These are phyloP conservation scores for Falco cherrug DNA, from an alignment of 2,797 vertebrate species.

Conservation along the genomic window DNA sequence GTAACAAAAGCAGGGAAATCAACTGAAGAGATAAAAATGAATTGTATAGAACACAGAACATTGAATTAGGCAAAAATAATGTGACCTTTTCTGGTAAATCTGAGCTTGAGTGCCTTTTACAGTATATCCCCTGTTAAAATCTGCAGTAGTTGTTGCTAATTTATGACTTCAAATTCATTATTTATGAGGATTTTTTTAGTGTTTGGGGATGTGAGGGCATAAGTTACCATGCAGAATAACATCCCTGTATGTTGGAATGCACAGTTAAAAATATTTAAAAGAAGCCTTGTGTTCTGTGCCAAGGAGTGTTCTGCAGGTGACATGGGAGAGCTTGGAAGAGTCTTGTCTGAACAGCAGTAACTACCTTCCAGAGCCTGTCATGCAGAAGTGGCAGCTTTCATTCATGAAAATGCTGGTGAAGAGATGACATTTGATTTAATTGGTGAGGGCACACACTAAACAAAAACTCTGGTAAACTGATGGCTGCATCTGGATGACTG, in stretches of 20 bases:
- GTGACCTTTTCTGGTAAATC: background rate
- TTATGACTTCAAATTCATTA: background rate
- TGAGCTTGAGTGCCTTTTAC: background rate
- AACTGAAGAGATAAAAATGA: slow-evolving; percentile 56
- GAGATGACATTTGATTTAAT: background rate
- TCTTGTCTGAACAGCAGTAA: background rate
- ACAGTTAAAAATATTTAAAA: background rate
- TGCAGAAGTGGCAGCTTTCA: background rate
- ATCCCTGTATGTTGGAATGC: background rate
- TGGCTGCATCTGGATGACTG: background rate
- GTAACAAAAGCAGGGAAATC: background rate
- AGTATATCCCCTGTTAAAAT: background rate
- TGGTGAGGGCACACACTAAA: background rate
- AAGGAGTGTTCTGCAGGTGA: background rate
- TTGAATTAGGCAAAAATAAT: background rate
- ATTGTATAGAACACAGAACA: background rate
- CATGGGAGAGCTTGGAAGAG: background rate
- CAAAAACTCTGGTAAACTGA: background rate
- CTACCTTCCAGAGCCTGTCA: background rate
- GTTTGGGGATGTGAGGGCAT: background rate
- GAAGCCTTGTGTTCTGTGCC: background rate
- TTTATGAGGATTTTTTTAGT: background rate
- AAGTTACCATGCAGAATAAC: background rate
- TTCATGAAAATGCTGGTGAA: background rate
- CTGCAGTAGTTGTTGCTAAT: background rate